Evolutionary conservation across 2,113 vertebrate genomes (phyloP), one percentile per base, ranked within the genome.

Genomic region (Talpa occidentalis): DNA sequence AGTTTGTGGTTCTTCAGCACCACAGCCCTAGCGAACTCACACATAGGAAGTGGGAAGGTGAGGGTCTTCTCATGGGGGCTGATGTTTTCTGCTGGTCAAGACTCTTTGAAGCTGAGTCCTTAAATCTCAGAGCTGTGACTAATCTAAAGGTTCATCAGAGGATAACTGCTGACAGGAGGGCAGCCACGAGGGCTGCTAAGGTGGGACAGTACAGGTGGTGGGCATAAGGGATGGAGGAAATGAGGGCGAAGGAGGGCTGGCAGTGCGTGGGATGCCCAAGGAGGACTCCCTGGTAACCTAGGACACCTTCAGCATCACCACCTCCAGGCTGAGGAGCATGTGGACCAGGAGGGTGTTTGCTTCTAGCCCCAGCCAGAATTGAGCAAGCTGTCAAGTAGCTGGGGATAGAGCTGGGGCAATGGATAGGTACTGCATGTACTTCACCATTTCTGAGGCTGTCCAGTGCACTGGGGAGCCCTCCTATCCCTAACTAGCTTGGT

Each of bases 391-490:
- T 66, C 60, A 85, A 35, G 42, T 35, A 28, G 35, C 59, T 32
- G 26, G 1, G 6, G 42, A 6, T 22, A 6, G 24, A 73, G 52
- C 44, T 44, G 72, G 40, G 35, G 32, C 37, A 42, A 3, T 16
- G 9, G 40, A 16, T 5, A n/a, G 22, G 56, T 4, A 30, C 28
- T 0, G 10, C 76, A 11, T 0, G 14, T 52, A 5, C 6, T 19
- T 78, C 44, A 10, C 28, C n/a, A 21, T 26, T 44, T 70, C 82
- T 4, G 35, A 44, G 35, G 32, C 22, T 37, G 3, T 47, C 8
- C 1, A 10, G n/a, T 30, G 14, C 72, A 15, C 11, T 24, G 15
- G 26, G 40, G 47, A 17, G 40, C 37, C 42, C 21, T 84, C 44
- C 10, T 52, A 40, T 19, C 17, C 32, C 54, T n/a, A 66, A 0